Evolutionary conservation across 2,797 vertebrate species (phyloP), one percentile per base, ranked within the genome.

Genomic region (Sebastes flavidus): DNA sequence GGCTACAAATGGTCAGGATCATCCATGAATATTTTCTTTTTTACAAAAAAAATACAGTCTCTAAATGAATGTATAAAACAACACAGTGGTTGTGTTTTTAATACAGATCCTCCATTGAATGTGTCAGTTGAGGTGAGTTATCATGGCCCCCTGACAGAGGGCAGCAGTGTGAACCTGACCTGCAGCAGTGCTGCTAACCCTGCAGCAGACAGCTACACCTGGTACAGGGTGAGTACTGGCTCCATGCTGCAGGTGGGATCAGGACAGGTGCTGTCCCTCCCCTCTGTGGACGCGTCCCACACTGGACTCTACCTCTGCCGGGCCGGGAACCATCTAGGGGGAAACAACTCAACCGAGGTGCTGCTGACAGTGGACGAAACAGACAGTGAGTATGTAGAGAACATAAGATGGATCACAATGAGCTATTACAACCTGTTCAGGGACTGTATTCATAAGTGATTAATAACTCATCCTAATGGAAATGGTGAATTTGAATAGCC

Each of bases 101-200:
- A 12, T 11, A 5, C 82, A 91, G 87, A 90, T 77, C 25, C 74
- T 62, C 87, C 87, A 1, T 2, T 85, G 24, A 88, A 88, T n/a
- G 74, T 88, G 5, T 77, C 81, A 8, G 59, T 85, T 42, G 74
- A 86, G 42, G 38, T 78, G 67, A 88, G 24, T 49, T 14, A 9
- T 16, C 2, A 54, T 25, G 74, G 52, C 14, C 8, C 3, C 18
- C 77, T 83, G 58, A 22, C 52, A 8, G 59, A 52, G 12, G 72
- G 75, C 74, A 66, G 65, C 52, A 36, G 84, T n/a, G 77, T 92
- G 65, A 92, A 81, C 34, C 65, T 93, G 86, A 89, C 71, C 72
- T 94, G 92, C 86, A 89, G 72, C 84, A 79, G 87, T 65, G 34
- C 13, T 8, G 90, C 92, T 24, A 90, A 92, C 81, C 92, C 94